Evolutionary conservation across 2,113 vertebrate genomes (phyloP).

Genomic region (Sardina pilchardus): DNA sequence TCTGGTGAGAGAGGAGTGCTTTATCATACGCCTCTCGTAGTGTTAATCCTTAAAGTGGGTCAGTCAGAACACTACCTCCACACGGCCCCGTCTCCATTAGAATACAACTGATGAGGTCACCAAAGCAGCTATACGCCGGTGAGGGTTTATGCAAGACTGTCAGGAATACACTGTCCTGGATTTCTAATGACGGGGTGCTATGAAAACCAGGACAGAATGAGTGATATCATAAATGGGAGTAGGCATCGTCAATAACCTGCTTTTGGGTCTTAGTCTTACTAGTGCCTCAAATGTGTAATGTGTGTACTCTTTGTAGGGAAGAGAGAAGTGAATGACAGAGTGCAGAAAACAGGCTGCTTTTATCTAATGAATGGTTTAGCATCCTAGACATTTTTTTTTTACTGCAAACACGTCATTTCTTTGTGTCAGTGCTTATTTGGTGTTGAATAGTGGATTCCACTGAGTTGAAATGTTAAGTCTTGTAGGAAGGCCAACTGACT

Average conservation of each 20-base stretch:
- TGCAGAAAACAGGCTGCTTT: neutral
- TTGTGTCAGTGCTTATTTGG: neutral
- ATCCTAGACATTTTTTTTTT: too few species aligned
- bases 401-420: neutral
- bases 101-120: neutral
- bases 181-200: neutral
- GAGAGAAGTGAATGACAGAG: neutral
- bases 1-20: neutral
- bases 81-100: neutral
- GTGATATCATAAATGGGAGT: neutral
- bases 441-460: neutral
- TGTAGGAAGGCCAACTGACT: neutral
- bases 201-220: constrained; percentile 4
- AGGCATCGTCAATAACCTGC: neutral
- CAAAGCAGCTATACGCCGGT: neutral
- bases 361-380: too few species aligned
- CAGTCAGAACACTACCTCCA: constrained; percentile 14
- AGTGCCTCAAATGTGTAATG: neutral
- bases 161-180: neutral
- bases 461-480: neutral
- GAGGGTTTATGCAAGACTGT: neutral
- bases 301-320: neutral
- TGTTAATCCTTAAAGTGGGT: constrained; percentile 40
- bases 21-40: constrained; percentile 34
- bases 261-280: neutral